Conservation (phyloP, 2,797 vertebrate genomes). For the Parambassis ranga region DNA sequence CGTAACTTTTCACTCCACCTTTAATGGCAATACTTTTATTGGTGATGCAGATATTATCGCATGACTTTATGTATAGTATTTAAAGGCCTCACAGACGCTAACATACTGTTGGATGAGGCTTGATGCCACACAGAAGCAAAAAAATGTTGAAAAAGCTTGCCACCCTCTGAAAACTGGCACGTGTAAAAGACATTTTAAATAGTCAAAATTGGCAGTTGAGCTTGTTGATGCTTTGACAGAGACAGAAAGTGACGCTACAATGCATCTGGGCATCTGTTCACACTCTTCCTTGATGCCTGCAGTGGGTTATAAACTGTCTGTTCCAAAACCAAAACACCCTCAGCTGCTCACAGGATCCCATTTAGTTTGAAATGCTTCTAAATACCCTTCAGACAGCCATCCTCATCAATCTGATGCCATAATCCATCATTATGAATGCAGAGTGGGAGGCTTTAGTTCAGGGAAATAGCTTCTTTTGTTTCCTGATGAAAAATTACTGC, state of each 20-base stretch:
- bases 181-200: background rate
- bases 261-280: slow-evolving; percentile 18
- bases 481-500: slow-evolving; percentile 52
- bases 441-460: slow-evolving; percentile 50
- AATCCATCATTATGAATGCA: slow-evolving; percentile 63
- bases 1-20: too few species aligned
- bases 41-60: too few species aligned
- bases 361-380: slow-evolving; percentile 51
- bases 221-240: background rate
- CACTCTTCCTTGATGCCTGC: slow-evolving; percentile 2
- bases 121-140: too few species aligned
- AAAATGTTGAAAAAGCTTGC: background rate
- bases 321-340: slow-evolving; percentile 37
- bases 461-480: slow-evolving; percentile 54
- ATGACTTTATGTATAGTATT: too few species aligned
- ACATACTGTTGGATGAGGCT: too few species aligned
- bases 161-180: background rate
- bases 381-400: slow-evolving; percentile 53
- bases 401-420: slow-evolving; percentile 54
- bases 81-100: too few species aligned
- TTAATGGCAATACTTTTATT: too few species aligned
- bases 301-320: slow-evolving; percentile 32
- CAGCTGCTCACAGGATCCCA: slow-evolving; percentile 38
- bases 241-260: background rate
- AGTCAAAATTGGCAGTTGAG: background rate